Evolutionary conservation across 2,113 vertebrate genomes (phyloP).

Genomic region (Rhabdornis inornatus): DNA sequence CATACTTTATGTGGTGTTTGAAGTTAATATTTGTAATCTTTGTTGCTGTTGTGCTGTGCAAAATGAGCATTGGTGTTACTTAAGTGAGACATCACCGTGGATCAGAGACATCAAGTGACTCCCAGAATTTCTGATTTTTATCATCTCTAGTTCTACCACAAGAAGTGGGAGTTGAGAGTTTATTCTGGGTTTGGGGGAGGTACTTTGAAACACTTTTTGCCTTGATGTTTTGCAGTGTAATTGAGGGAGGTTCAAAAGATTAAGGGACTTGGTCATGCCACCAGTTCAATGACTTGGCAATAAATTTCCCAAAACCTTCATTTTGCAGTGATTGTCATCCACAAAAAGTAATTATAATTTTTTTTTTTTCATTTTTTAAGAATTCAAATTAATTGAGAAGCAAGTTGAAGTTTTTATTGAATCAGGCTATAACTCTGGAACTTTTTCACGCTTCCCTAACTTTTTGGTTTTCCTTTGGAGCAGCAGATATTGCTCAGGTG

Average conservation of each 20-base stretch:
- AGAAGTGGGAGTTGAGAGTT: neutral
- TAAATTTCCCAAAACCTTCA: rapidly evolving
- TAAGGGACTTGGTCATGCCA: neutral
- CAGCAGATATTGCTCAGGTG: neutral
- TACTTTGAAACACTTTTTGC: neutral
- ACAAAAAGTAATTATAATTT: too few relatives aligned
- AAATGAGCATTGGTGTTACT: neutral
- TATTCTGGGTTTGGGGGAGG: neutral
- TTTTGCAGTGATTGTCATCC: neutral
- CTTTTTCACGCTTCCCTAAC: rapidly evolving
- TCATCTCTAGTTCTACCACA: neutral
- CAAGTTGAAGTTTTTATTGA: neutral
- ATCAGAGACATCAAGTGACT: neutral
- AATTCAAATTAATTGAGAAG: neutral
- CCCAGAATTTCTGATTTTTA: neutral
- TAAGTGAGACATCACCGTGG: neutral
- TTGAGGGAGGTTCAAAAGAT: neutral
- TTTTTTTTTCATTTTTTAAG: too few relatives aligned
- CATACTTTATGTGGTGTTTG: constrained; percentile 43
- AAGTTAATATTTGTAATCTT: neutral
- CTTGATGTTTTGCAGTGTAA: neutral
- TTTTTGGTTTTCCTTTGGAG: neutral
- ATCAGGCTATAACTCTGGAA: neutral
- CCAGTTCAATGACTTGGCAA: neutral
- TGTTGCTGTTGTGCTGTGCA: neutral